phyloP scores from a whole-genome alignment of 2,113 vertebrate genomes.

The Parotia lawesii region DNA sequence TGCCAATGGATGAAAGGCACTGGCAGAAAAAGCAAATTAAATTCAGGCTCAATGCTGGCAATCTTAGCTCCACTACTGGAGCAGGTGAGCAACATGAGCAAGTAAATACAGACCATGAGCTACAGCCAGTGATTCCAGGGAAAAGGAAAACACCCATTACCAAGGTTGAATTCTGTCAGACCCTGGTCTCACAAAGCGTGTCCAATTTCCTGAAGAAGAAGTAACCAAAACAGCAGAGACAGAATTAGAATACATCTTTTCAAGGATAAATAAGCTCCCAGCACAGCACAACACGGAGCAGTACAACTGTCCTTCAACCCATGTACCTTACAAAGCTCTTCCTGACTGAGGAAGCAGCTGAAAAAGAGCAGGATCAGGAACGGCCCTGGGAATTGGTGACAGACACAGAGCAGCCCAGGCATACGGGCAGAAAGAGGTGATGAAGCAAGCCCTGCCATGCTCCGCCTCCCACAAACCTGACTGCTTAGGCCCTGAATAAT shows the following conservation, averaged over 20 bases:
- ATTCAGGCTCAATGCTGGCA: neutral
- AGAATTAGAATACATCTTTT: neutral
- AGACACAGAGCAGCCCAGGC: neutral
- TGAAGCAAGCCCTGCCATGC: neutral
- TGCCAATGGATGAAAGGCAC: neutral
- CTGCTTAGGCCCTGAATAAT: neutral
- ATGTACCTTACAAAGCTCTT: neutral
- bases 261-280: conserved; percentile 1
- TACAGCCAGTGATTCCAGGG: neutral
- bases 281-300: neutral
- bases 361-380: neutral
- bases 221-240: conserved; percentile 7
- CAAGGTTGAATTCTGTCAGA: neutral
- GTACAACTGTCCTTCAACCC: neutral
- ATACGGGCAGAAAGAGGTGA: neutral
- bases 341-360: neutral
- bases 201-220: neutral
- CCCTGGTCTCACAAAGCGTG: accelerated
- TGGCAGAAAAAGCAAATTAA: neutral
- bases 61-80: neutral
- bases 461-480: neutral
- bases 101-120: neutral
- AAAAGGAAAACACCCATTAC: neutral
- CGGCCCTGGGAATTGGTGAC: accelerated
- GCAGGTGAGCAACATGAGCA: neutral